Conservation (phyloP, 2,113 vertebrate species). For the Psittacara wagleri region DNA sequence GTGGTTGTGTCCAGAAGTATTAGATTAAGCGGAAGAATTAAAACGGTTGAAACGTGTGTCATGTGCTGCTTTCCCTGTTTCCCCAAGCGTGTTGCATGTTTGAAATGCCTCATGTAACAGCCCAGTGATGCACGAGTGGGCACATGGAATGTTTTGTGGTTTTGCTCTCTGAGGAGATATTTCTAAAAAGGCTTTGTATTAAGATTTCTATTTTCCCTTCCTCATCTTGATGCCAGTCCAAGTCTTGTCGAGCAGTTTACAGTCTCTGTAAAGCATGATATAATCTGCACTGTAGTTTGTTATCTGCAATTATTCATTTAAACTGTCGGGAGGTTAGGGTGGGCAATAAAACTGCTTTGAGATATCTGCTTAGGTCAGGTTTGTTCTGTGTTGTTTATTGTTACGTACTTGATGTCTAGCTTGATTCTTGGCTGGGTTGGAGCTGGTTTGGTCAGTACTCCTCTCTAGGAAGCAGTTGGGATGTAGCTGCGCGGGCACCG, state of each 20-base stretch:
- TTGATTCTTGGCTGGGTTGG: background rate
- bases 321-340: background rate
- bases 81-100: background rate
- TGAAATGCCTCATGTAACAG: background rate
- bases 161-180: background rate
- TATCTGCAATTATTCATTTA: background rate
- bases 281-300: background rate
- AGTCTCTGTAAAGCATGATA: background rate
- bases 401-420: rapidly evolving
- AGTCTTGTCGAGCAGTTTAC: background rate
- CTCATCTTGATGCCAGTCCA: background rate
- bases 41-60: background rate
- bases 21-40: background rate
- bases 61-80: background rate
- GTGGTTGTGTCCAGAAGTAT: background rate
- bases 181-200: background rate
- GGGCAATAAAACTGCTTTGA: background rate
- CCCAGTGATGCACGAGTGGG: background rate
- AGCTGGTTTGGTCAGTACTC: rapidly evolving
- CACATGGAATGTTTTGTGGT: background rate
- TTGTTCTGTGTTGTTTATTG: background rate
- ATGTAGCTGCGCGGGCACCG: rapidly evolving
- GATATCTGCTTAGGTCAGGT: background rate
- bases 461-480: background rate
- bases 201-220: background rate